These are phyloP conservation scores for Semotilus atromaculatus DNA, from an alignment of 2,797 vertebrate genomes.

Conservation along the genomic window DNA sequence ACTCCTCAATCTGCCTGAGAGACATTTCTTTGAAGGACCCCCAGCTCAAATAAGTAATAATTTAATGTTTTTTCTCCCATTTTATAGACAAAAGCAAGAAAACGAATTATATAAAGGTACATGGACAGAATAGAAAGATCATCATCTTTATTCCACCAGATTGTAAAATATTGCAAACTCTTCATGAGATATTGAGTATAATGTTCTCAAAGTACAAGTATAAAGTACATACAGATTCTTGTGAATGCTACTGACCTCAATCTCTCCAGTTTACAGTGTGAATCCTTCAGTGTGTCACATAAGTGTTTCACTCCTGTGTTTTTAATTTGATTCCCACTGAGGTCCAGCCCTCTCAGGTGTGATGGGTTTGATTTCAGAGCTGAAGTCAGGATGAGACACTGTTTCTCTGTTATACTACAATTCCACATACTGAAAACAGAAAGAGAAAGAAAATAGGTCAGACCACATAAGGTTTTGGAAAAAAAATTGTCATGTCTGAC, in stretches of 20 bases:
- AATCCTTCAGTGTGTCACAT: not conserved
- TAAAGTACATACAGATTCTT: not conserved
- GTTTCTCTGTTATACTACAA: not conserved
- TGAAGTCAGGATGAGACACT: not conserved
- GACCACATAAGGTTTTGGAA: not conserved
- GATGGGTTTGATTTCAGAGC: constrained; percentile 1
- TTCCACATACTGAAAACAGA: not conserved
- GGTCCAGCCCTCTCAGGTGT: not conserved
- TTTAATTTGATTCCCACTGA: not conserved
- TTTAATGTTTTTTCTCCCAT: too few species aligned
- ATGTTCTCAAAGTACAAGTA: too few species aligned
- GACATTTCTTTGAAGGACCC: too few species aligned
- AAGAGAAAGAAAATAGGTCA: not conserved
- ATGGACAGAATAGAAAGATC: too few species aligned
- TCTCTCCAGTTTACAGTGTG: not conserved
- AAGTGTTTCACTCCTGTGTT: not conserved
- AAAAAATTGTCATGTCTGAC: not conserved
- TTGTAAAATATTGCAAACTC: too few species aligned
- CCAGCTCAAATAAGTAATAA: too few species aligned
- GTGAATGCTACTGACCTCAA: not conserved
- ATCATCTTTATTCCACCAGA: too few species aligned
- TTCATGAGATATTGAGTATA: too few species aligned
- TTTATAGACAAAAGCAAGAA: too few species aligned
- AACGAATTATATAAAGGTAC: too few species aligned
- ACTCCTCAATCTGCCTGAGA: too few species aligned